Conservation (phyloP, 2,113 vertebrate genomes). For the Mola mola region DNA sequence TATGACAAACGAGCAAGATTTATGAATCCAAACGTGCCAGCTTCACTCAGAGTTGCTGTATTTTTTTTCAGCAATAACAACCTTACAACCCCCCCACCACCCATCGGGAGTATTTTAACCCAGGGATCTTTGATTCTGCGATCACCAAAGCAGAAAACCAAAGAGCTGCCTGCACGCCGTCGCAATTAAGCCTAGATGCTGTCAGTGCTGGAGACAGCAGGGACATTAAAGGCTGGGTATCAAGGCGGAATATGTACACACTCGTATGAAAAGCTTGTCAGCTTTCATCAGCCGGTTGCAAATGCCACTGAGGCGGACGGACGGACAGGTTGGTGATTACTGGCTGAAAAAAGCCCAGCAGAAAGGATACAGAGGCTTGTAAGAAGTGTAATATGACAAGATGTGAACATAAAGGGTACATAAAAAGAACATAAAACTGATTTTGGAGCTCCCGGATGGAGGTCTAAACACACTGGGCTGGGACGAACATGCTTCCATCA, state of each 20-base stretch:
- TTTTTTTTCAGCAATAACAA: conserved; percentile 21
- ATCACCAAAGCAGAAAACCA: conserved; percentile 16
- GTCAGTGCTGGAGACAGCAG: conserved; percentile 35
- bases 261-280: conserved; percentile 24
- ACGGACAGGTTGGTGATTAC: conserved; percentile 12
- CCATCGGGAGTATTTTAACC: conserved; percentile 17
- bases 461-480: too few species aligned
- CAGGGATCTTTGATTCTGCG: conserved; percentile 34
- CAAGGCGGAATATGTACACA: too few species aligned
- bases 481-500: too few species aligned
- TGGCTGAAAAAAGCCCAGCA: too few species aligned
- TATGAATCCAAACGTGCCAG: conserved; percentile 16
- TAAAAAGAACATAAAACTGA: too few species aligned
- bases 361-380: too few species aligned
- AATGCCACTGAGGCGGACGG: conserved; percentile 25
- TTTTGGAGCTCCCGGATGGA: too few species aligned
- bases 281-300: too few species aligned
- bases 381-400: too few species aligned
- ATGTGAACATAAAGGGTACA: too few species aligned
- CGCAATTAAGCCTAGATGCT: conserved; percentile 49
- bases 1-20: too few species aligned
- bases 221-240: conserved; percentile 43
- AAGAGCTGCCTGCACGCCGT: conserved; percentile 23
- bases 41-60: conserved; percentile 27
- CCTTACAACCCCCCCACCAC: neutral